Evolutionary conservation across 2,113 vertebrate genomes (phyloP).

Genomic region (Arothron firmamentum): DNA sequence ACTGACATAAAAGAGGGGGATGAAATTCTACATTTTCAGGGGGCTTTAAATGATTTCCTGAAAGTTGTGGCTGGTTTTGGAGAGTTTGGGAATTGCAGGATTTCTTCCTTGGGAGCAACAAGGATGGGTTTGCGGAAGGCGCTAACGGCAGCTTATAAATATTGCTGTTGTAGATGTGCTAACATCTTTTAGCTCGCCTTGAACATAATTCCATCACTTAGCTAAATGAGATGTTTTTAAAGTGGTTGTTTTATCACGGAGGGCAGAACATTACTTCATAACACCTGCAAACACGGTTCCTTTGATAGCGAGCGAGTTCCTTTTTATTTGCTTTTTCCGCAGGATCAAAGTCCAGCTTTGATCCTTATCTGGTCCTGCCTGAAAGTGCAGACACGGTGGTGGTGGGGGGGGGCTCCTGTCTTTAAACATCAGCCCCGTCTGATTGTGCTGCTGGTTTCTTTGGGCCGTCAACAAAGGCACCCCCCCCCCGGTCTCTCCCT

Average conservation of each 20-base stretch:
- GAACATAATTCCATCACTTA: too few species aligned
- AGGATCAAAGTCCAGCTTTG: background rate
- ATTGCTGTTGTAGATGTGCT: too few species aligned
- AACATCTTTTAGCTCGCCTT: too few species aligned
- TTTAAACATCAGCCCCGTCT: slow-evolving; percentile 14
- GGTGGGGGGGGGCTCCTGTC: slow-evolving; percentile 5
- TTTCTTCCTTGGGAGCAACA: too few species aligned
- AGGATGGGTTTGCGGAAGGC: too few species aligned
- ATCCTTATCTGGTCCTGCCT: background rate
- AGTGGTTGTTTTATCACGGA: background rate
- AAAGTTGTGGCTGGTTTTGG: background rate
- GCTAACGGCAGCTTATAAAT: too few species aligned
- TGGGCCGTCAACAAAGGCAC: slow-evolving; percentile 36
- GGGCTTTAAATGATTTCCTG: background rate
- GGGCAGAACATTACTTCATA: background rate
- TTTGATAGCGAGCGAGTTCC: background rate
- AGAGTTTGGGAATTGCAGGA: too few species aligned
- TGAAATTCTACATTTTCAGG: too few species aligned
- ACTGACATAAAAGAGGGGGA: too few species aligned
- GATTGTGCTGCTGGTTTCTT: slow-evolving; percentile 23
- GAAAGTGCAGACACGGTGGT: background rate
- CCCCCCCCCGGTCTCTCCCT: background rate
- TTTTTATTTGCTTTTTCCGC: background rate
- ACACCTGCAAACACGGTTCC: background rate
- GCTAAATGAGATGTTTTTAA: too few species aligned